Conservation (phyloP, 2,113 vertebrate species). For the Cryptotis parvus region DNA sequence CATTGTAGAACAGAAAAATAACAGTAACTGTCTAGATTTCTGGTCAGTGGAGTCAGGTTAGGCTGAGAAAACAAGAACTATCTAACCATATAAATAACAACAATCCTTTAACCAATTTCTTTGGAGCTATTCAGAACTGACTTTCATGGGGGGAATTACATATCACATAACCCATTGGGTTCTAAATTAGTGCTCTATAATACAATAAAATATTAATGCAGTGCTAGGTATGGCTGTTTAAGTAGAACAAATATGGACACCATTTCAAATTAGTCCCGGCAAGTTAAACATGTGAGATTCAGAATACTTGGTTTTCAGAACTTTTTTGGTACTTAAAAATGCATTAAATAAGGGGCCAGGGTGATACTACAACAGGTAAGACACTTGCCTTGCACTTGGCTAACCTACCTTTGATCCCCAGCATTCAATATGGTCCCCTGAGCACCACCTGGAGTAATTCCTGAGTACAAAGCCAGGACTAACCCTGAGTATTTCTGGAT, state of each 20-base stretch:
- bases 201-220: not conserved
- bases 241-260: constrained; percentile 10
- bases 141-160: not conserved
- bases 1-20: not conserved
- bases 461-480: too few species aligned
- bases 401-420: too few species aligned
- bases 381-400: too few species aligned
- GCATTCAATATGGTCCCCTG: too few species aligned
- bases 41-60: not conserved
- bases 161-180: not conserved
- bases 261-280: not conserved
- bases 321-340: constrained; percentile 49
- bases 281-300: not conserved
- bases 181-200: not conserved
- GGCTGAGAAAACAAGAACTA: constrained; percentile 11
- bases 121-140: constrained; percentile 25
- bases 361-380: too few species aligned
- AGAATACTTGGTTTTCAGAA: not conserved
- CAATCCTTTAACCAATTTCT: constrained; percentile 11
- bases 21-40: constrained; percentile 31
- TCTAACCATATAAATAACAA: not conserved
- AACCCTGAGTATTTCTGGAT: too few species aligned
- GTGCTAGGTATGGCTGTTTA: not conserved
- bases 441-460: too few species aligned
- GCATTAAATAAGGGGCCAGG: not conserved